Conservation (phyloP, 2,113 vertebrate genomes). For the Nothobranchius kuhntae region DNA sequence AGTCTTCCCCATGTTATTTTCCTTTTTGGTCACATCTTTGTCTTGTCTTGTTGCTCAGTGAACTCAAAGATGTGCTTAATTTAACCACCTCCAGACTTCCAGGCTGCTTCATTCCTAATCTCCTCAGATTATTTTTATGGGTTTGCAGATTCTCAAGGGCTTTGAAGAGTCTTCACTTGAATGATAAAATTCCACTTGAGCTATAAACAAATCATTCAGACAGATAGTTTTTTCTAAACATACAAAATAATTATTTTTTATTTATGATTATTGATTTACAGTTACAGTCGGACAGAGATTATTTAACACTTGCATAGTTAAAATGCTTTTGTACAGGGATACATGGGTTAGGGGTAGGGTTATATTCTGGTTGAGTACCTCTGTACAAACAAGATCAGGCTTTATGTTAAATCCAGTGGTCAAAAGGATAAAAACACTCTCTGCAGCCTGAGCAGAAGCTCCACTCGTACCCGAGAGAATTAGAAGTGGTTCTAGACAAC, state of each 20-base stretch:
- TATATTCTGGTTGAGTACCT: conserved; percentile 23
- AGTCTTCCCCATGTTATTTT: neutral
- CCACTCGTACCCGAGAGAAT: conserved; percentile 21
- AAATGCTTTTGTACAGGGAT: too few species aligned
- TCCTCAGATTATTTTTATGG: too few species aligned
- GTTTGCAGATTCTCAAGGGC: too few species aligned
- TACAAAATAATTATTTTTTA: neutral
- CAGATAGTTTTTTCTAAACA: neutral
- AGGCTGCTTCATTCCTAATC: neutral
- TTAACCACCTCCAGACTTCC: neutral
- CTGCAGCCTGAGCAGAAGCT: conserved; percentile 13
- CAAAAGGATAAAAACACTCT: conserved; percentile 33
- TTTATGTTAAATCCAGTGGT: conserved; percentile 4
- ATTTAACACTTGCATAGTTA: too few species aligned
- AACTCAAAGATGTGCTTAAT: neutral
- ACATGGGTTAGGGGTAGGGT: too few species aligned
- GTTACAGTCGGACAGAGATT: too few species aligned
- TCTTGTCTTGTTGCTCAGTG: too few species aligned
- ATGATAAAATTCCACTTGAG: too few species aligned
- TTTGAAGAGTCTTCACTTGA: too few species aligned
- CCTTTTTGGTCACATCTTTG: neutral
- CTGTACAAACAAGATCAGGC: conserved; percentile 18
- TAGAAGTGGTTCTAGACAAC: conserved; percentile 18
- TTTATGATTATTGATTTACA: too few species aligned
- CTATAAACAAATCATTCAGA: too few species aligned